Conservation (phyloP, 2,888 invertebrate genomes). For the Orchesellides sinensis region DNA sequence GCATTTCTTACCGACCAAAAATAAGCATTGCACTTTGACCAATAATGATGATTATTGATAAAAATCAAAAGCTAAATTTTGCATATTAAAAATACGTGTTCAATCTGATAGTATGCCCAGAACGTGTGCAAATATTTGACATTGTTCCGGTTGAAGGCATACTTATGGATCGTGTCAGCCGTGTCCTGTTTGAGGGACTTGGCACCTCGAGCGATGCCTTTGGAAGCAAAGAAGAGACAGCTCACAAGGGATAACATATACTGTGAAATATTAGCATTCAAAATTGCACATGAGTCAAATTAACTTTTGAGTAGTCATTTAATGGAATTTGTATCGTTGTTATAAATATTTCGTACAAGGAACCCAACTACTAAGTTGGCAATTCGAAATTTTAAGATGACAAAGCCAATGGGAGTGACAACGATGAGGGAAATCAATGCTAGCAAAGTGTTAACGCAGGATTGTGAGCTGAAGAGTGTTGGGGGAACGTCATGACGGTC, state of each 20-base stretch:
- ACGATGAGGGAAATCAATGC: not conserved
- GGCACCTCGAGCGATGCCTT: not conserved
- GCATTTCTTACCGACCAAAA: conserved; percentile 13
- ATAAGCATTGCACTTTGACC: too few species aligned
- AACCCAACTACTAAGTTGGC: conserved; percentile 38
- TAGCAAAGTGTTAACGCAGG: not conserved
- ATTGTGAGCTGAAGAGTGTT: not conserved
- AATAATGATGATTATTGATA: not conserved
- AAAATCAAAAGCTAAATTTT: too few species aligned
- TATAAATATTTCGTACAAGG: not conserved
- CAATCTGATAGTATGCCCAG: conserved; percentile 19
- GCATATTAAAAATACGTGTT: not conserved
- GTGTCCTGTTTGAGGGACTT: conserved; percentile 1
- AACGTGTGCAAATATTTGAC: conserved; percentile 2
- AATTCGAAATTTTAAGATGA: conserved; percentile 48
- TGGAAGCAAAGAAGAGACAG: conserved; percentile 20
- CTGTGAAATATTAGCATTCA: conserved; percentile 3
- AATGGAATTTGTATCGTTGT: too few species aligned
- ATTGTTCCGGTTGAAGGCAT: not conserved
- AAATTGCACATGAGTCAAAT: not conserved
- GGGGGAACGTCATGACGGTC: not conserved
- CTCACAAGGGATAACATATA: conserved; percentile 40
- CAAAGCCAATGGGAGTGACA: conserved; percentile 39
- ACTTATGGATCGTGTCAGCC: not conserved
- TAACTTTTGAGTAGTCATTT: too few species aligned